These are phyloP conservation scores for Hyla sarda DNA, from an alignment of 2,113 vertebrate species.

Conservation along the genomic window DNA sequence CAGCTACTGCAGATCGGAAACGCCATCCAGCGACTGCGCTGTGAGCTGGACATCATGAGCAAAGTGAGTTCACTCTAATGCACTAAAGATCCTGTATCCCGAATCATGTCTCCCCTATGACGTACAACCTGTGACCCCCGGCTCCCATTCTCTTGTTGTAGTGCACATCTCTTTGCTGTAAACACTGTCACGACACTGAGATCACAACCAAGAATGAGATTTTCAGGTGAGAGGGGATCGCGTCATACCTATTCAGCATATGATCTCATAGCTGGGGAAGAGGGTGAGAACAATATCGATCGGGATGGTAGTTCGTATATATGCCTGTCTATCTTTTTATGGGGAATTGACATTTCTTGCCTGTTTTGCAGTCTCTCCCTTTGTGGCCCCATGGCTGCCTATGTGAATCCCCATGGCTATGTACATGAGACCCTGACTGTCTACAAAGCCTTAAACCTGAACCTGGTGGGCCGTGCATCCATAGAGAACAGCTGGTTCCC, in stretches of 20 bases:
- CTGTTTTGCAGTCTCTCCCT: slow-evolving; percentile 82
- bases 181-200: slow-evolving; percentile 94
- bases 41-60: slow-evolving; percentile 97
- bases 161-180: slow-evolving; percentile 97
- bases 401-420: slow-evolving; percentile 95
- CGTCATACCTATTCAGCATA: too few relatives aligned
- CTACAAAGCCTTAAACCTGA: slow-evolving; percentile 92
- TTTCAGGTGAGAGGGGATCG: slow-evolving; percentile 85
- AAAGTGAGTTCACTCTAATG: slow-evolving; percentile 74
- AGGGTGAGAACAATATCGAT: too few relatives aligned
- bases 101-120: neutral
- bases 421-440: slow-evolving; percentile 96
- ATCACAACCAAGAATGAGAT: slow-evolving; percentile 99
- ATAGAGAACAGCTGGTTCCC: slow-evolving; percentile 98
- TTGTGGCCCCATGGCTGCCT: slow-evolving; percentile 96
- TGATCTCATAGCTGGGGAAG: too few relatives aligned
- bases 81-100: neutral
- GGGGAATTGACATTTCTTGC: neutral
- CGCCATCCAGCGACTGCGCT: slow-evolving; percentile 93
- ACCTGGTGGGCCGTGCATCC: slow-evolving; percentile 87
- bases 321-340: neutral
- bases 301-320: too few relatives aligned
- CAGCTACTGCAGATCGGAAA: slow-evolving; percentile 94
- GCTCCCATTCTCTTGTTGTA: slow-evolving; percentile 62
- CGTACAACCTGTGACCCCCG: neutral